phyloP scores from a whole-genome alignment of 2,113 vertebrate species.

The Poeciliopsis retropinna region DNA sequence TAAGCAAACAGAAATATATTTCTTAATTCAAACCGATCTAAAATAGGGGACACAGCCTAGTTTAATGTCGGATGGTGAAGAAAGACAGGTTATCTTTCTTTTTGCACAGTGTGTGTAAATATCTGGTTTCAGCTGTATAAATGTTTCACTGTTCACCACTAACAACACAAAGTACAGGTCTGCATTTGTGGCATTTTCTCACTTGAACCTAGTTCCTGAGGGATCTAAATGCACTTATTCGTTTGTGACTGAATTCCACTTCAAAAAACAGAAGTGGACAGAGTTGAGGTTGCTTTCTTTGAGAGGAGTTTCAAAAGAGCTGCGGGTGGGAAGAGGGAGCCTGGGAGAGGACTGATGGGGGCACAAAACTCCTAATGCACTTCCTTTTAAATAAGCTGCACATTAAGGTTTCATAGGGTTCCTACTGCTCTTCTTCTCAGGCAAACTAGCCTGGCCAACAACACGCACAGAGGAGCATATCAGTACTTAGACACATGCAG shows the following conservation, averaged over 20 bases:
- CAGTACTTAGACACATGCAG: background rate
- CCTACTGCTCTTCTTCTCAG: slow-evolving; percentile 63
- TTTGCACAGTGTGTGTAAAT: background rate
- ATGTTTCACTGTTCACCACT: slow-evolving; percentile 5
- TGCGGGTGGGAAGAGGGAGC: slow-evolving; percentile 45
- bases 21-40: no score
- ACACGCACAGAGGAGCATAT: slow-evolving; percentile 40
- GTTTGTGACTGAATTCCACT: slow-evolving; percentile 33
- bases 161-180: background rate
- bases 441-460: slow-evolving; percentile 38
- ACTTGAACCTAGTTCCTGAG: slow-evolving; percentile 32
- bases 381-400: slow-evolving; percentile 74
- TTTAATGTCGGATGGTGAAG: background rate
- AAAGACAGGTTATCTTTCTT: background rate
- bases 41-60: no score
- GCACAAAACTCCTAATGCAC: slow-evolving; percentile 68
- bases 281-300: slow-evolving; percentile 41
- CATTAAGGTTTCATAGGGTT: slow-evolving; percentile 75
- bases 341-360: slow-evolving; percentile 59
- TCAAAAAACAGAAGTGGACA: slow-evolving; percentile 31
- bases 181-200: slow-evolving; percentile 17
- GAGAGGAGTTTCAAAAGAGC: slow-evolving; percentile 47
- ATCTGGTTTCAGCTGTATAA: no score
- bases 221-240: slow-evolving; percentile 44
- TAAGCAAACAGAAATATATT: no score